Evolutionary conservation across 1,140 invertebrate species (phyloP), one percentile per base, ranked within the genome.

Genomic region (Drosophila albomicans): DNA sequence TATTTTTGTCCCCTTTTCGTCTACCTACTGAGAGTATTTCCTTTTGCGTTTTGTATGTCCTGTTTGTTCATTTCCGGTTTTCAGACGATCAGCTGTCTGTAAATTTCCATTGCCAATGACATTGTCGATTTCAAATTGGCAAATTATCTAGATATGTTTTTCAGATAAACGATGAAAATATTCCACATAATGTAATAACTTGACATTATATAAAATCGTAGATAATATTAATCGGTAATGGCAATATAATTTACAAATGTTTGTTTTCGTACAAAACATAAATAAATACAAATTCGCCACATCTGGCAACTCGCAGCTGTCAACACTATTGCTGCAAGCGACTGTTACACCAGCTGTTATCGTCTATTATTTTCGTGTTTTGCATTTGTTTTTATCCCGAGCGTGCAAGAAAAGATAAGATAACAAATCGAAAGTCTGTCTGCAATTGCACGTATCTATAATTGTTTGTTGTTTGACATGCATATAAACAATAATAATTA

Each of bases 271-370:
- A 25, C 20, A 25, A 25, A 25, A 25, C 20, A 25, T 25, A 25
- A 25, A 25, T 25, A 25, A 46, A 11, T 48, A 3, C 0, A 10
- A 49, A 49, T 28, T 28, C 48, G 10, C 1, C 4, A 49, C 32
- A 15, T 54, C 51, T 54, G 51, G n/a, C 28, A 54, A 32, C 51
- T 32, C 28, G 28, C 11, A 54, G 20, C 2, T 56, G 16, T 41
- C 16, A 52, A 48, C 43, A 63, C 32, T 73, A 3, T 68, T 51
- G 0, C 10, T 43, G 16, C 20, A 54, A 1, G 43, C 56, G 35
- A 77, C 74, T 67, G 20, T 68, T 28, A 3, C 1, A 38, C 10
- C 62, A 56, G 67, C 73, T 58, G 71, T 62, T 74, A 61, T 61
- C 48, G 7, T 38, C 0, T 8, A 1, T 20, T 8, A 15, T 57